A percentile compares a stretch with the other conserved stretches of the same genome.
Conservation (phyloP, 2,797 vertebrate genomes). For the Sciaenops ocellatus region DNA sequence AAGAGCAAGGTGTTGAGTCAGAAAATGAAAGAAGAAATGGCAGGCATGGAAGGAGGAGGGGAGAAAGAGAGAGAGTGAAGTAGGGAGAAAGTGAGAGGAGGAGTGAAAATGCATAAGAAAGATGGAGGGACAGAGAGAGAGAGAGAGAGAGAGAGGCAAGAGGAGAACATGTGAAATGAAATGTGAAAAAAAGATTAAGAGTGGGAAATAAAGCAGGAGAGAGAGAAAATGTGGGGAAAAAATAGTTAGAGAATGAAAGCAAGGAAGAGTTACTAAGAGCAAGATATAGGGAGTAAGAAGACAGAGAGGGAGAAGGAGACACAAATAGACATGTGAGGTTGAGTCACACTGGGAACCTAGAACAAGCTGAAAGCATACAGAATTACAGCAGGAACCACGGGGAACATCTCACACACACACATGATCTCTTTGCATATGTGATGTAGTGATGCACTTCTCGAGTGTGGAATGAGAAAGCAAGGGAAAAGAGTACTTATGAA, state of each 20-base stretch:
- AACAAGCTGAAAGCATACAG: slow-evolving; percentile 72
- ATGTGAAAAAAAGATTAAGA: slow-evolving; percentile 34
- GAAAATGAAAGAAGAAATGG: slow-evolving; percentile 79
- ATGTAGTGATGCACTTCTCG: slow-evolving; percentile 51
- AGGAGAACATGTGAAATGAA: slow-evolving; percentile 54
- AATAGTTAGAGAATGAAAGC: slow-evolving; percentile 44
- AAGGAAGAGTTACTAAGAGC: slow-evolving; percentile 38
- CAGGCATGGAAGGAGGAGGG: slow-evolving; percentile 49
- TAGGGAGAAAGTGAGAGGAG: slow-evolving; percentile 39
- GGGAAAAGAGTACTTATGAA: slow-evolving; percentile 57
- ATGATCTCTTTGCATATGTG: slow-evolving; percentile 49
- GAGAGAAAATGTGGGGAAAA: not conserved
- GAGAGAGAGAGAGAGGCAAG: slow-evolving; percentile 39
- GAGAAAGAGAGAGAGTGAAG: slow-evolving; percentile 29
- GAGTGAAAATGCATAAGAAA: slow-evolving; percentile 42
- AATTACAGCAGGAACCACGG: slow-evolving; percentile 69
- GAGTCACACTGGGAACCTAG: slow-evolving; percentile 75
- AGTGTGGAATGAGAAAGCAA: slow-evolving; percentile 61
- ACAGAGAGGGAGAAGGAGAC: slow-evolving; percentile 40
- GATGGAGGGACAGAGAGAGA: slow-evolving; percentile 43
- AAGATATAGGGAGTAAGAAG: slow-evolving; percentile 41
- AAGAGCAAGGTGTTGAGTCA: slow-evolving; percentile 87
- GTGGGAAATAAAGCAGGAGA: slow-evolving; percentile 30
- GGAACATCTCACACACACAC: slow-evolving; percentile 29
- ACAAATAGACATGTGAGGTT: slow-evolving; percentile 71